Base-by-base conservation (phyloP, 2,113 vertebrate species). In the Equus quagga region DNA sequence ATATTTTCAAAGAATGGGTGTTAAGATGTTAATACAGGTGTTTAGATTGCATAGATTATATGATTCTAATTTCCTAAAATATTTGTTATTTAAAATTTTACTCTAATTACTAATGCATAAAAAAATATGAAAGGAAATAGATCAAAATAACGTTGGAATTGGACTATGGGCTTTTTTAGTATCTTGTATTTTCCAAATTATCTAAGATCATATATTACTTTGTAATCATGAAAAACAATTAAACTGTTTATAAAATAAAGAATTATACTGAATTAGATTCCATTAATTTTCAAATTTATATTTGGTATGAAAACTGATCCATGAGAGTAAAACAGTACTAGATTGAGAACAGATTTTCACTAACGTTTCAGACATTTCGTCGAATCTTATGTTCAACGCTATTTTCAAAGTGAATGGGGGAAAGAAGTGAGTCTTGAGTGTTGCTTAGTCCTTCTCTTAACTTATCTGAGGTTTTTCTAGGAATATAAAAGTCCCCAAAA, bases 31-130 rank as follows among this genome's bases (percentile, higher is more conserved):
- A 95, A 86, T 49, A 24, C 62, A 15, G 36, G 31, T 21, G 64
- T 92, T 92, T 76, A 31, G 6, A 93, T 69, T 44, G 14, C 31
- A 92, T 36, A 78, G 49, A 83, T 76, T 79, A 7, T 75, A 67
- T 84, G 72, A 87, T 58, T 82, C 31, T 41, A 89, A 81, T 92
- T 95, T 94, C 24, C 46, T 89, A 69, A 96, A 76, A 84, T 17
- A 83, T 44, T 46, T 36, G 41, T 88, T 80, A 92, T 56, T 94
- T 89, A 69, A 75, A 93, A 69, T 60, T 89, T 87, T 93, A 54
- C 33, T 82, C 18, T 87, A 87, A 95, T 87, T 89, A 67, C 12
- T 72, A 93, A 54, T 81, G 60, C 70, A 82, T 91, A 58, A 70
- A 93, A 60, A 86, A 75, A 80, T 46, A 80, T 65, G 36, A 60